Conservation (phyloP, 2,113 vertebrate species). For the Carettochelys insculpta region DNA sequence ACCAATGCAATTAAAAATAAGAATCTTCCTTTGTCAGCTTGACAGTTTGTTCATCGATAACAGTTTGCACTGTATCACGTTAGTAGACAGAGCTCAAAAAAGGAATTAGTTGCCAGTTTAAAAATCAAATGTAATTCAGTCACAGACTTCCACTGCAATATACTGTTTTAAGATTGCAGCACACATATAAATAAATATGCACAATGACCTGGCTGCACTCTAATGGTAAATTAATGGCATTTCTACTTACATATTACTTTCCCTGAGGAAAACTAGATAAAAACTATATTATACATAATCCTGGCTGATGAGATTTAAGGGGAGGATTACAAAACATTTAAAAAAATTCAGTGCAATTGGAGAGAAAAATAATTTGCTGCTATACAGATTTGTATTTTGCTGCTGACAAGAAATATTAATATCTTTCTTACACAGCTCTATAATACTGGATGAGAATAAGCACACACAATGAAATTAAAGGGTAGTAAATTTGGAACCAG, state of each 20-base stretch:
- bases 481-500: background rate
- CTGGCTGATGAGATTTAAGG: constrained; percentile 24
- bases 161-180: background rate
- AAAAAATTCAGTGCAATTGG: constrained; percentile 16
- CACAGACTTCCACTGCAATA: background rate
- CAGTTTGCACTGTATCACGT: accelerated
- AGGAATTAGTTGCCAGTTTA: background rate
- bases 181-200: background rate
- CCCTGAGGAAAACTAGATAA: background rate
- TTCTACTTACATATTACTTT: background rate
- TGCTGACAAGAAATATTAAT: constrained; percentile 37
- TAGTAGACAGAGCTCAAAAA: background rate
- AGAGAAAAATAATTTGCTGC: background rate
- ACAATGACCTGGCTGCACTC: background rate
- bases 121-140: background rate
- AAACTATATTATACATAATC: background rate
- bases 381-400: constrained; percentile 18
- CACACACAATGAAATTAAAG: constrained; percentile 17
- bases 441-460: background rate
- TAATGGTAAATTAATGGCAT: background rate
- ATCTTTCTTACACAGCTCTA: background rate
- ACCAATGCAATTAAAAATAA: background rate
- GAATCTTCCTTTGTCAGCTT: background rate
- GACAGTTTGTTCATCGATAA: background rate
- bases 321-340: constrained; percentile 30